Evolutionary conservation across 2,113 vertebrate species (phyloP), one percentile per base, ranked within the genome.

Genomic region (Camelus bactrianus): DNA sequence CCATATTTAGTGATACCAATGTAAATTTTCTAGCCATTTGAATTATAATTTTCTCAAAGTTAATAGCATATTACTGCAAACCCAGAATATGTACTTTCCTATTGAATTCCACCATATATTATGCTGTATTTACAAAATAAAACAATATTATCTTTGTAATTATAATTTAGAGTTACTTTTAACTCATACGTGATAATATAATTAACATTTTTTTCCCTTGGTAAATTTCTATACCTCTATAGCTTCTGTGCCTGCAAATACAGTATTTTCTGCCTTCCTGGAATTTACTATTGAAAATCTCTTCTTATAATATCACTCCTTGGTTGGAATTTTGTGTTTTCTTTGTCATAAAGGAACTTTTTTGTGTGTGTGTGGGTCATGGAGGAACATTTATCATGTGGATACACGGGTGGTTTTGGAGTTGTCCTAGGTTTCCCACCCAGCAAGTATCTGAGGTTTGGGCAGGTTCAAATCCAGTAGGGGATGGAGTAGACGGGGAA

Each of bases 141-240:
- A 90, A 38, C 62, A 87, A 14, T 89, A 56, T n/a, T 91, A 62
- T 54, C 26, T 96, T 14, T 60, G 17, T 85, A 77, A 84, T 90
- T 89, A 28, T 38, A 94, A 8, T 86, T 96, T 95, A 96, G 52
- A 83, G 28, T 70, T 90, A 82, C 48, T 35, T 76, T 95, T 96
- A 92, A 79, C 35, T 94, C 6, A n/a, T 70, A 38, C 72, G 28
- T 65, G 60, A 69, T 70, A 73, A 50, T 69, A 35, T 32, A 92
- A 82, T 80, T 95, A 92, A 79, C 42, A 80, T 2, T 19, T 84
- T 60, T 60, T 52, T 19, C 8, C 35, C 17, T 32, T 17, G 35
- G 65, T 69, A 86, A 82, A 95, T 70, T 6, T 96, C 26, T 72
- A 4, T 48, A 4, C 15, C 17, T 56, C 88, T 91, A 42, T 9